Evolutionary conservation across 2,888 invertebrate genomes (phyloP), one percentile per base, ranked within the genome.

Genomic region (Mythimna loreyi): DNA sequence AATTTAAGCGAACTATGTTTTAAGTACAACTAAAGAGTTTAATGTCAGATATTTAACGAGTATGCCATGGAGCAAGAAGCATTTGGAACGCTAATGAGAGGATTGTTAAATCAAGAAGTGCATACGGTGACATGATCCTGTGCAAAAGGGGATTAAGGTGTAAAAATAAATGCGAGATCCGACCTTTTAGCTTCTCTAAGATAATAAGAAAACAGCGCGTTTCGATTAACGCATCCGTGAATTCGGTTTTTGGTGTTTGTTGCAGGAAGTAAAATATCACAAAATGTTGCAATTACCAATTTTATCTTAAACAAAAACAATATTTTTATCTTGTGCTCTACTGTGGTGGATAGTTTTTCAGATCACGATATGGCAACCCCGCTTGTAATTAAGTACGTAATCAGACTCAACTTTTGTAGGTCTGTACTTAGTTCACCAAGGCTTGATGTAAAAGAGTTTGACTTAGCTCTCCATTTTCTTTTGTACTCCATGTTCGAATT

Each of bases 381-480:
- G 30, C 30, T 3, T 50, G 5, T 40, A 70, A 58, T 50, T 30
- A 72, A 69, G 62, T 52, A 72, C 63, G 36, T 53, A 25, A 23
- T 28, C 43, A 16, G 19, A 21, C 33, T n/a, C 23, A 40, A 36
- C 36, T 33, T 36, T 8, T 33, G 33, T 1, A 36, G 36, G 11
- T 11, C 2, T 11, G 1, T 11, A 11, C 1, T 11, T 2, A 36
- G 11, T 36, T 36, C 36, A 11, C 36, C 36, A 7, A 36, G 11
- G 36, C 11, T 36, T 2, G 36, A 11, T 36, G 11, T 36, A 36
- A 11, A 36, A 36, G 11, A 36, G 36, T 36, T 36, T 36, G 11
- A 36, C 4, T 9, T 40, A 40, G 40, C n/a, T n/a, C 11, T n/a
- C 13, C 28, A 28, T n/a, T 19, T 45, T 45, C 43, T n/a, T 45